A percentile compares a stretch with the other conserved stretches of the same genome.
Conservation (phyloP, 2,113 vertebrate species). For the Scytalopus superciliaris region DNA sequence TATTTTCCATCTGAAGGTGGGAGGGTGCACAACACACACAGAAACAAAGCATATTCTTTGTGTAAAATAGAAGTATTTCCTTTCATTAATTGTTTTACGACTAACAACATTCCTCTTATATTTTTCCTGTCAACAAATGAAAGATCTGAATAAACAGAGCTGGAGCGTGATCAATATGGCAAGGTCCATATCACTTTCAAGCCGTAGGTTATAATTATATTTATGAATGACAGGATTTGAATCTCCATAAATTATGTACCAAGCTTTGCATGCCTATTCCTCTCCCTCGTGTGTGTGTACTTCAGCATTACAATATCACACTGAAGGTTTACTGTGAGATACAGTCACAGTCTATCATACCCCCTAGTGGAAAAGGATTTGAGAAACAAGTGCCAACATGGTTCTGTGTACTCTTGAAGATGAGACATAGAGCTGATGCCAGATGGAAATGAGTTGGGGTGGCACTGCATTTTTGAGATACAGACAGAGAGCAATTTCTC, state of each 20-base stretch:
- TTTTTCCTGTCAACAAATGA: slow-evolving; percentile 50
- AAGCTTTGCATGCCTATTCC: not conserved
- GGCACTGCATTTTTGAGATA: not conserved
- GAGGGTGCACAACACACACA: not conserved
- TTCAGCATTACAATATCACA: not conserved
- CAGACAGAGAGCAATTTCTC: not conserved
- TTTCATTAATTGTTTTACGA: slow-evolving; percentile 27
- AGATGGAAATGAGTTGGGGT: slow-evolving; percentile 28
- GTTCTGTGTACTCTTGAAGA: not conserved
- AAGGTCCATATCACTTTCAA: slow-evolving; percentile 43
- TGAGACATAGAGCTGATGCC: not conserved
- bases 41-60: slow-evolving; percentile 32
- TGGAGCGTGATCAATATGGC: slow-evolving; percentile 35
- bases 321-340: not conserved
- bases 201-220: slow-evolving; percentile 45
- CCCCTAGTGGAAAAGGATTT: slow-evolving; percentile 66
- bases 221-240: slow-evolving; percentile 55
- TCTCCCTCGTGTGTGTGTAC: not conserved
- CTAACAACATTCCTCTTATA: not conserved
- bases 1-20: slow-evolving; percentile 37
- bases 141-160: slow-evolving; percentile 8
- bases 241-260: slow-evolving; percentile 50
- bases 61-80: slow-evolving; percentile 25
- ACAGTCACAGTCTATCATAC: slow-evolving; percentile 49
- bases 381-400: slow-evolving; percentile 43